phyloP scores from a whole-genome alignment of 1,140 invertebrate genomes.

The Brachionus asplanchnoidis region DNA sequence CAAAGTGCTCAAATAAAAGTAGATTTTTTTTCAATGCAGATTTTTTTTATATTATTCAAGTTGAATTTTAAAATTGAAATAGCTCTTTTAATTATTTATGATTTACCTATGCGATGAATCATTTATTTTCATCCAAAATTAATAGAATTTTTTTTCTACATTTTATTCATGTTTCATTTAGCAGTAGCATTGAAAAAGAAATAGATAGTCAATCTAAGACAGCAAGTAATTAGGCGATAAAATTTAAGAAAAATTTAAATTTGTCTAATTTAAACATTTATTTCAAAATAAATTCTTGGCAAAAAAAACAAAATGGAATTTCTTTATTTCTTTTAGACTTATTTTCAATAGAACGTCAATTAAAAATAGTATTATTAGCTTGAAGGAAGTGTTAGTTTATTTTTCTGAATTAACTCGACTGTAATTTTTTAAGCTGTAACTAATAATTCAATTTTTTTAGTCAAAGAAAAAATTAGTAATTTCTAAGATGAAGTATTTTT shows the following conservation, averaged over 20 bases:
- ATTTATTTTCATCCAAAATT: background rate
- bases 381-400: background rate
- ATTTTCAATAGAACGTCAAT: too few relatives aligned
- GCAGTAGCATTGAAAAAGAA: background rate
- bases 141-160: background rate
- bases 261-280: too few relatives aligned
- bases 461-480: too few relatives aligned
- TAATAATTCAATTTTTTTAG: too few relatives aligned
- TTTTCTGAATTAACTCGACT: background rate
- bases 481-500: too few relatives aligned
- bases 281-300: too few relatives aligned
- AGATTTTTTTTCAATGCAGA: background rate
- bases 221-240: too few relatives aligned
- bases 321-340: too few relatives aligned
- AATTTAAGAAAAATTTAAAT: too few relatives aligned
- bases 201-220: too few relatives aligned
- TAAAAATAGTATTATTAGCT: background rate
- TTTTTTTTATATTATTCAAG: too few relatives aligned
- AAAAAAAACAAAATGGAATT: too few relatives aligned
- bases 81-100: background rate
- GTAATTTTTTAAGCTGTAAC: background rate
- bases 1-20: background rate
- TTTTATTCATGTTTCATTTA: background rate
- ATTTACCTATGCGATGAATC: background rate
- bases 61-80: background rate